These are phyloP conservation scores for Mythimna pallens DNA, from an alignment of 2,888 invertebrate genomes.

Conservation along the genomic window DNA sequence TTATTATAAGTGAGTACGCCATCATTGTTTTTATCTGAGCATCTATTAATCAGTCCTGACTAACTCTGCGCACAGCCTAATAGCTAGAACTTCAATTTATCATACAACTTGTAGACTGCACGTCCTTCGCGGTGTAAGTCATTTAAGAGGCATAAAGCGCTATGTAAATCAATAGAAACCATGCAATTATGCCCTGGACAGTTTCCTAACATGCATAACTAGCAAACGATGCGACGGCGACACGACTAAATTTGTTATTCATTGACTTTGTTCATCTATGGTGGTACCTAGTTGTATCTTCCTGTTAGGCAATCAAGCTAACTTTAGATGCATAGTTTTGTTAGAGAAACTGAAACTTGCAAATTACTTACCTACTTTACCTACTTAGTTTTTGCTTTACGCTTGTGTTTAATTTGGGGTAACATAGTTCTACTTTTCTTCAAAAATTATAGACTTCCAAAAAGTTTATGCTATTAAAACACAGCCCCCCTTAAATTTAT, in stretches of 20 bases:
- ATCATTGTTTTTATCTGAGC: background rate
- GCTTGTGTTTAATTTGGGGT: no score
- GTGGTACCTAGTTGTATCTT: slow-evolving; percentile 24
- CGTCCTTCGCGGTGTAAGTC: slow-evolving; percentile 52
- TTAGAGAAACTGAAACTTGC: slow-evolving; percentile 2
- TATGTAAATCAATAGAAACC: slow-evolving; percentile 81
- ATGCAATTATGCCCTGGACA: slow-evolving; percentile 74
- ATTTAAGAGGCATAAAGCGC: slow-evolving; percentile 54
- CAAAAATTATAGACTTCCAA: no score
- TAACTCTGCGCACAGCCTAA: background rate
- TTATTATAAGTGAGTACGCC: no score
- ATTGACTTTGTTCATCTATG: slow-evolving; percentile 58
- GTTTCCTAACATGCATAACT: slow-evolving; percentile 69
- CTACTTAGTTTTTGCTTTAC: no score
- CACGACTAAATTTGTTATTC: slow-evolving; percentile 75
- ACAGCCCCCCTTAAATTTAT: no score
- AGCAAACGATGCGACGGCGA: slow-evolving; percentile 63
- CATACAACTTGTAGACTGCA: slow-evolving; percentile 32
- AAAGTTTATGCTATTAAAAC: no score
- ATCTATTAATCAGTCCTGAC: background rate
- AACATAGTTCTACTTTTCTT: no score
- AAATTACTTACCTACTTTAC: background rate
- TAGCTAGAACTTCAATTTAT: slow-evolving; percentile 32
- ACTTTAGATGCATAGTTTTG: slow-evolving; percentile 7
- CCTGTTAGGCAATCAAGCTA: slow-evolving; percentile 39